Percentiles rank a stretch among this genome's conserved stretches.
These are phyloP conservation scores for Xyliphius kryptos DNA, from an alignment of 2,113 vertebrate genomes.

Conservation along the genomic window DNA sequence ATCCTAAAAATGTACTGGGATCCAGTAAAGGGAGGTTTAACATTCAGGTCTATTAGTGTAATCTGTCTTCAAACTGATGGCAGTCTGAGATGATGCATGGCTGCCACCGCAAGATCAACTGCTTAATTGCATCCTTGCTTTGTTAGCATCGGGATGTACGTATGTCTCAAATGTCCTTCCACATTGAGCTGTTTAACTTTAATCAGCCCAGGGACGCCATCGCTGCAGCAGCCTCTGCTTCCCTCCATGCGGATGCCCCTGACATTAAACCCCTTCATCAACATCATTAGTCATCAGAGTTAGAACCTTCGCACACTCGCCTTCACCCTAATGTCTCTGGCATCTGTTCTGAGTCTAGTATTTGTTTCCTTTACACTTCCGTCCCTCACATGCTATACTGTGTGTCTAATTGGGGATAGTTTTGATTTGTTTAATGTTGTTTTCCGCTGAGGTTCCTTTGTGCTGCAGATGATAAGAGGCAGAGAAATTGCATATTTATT, in stretches of 20 bases:
- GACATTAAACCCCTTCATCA: conserved; percentile 56
- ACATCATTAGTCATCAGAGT: conserved; percentile 28
- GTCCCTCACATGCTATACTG: conserved; percentile 47
- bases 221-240: conserved; percentile 48
- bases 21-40: too few species aligned
- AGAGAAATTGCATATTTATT: too few species aligned
- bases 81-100: background rate
- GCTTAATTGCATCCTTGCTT: conserved; percentile 31
- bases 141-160: conserved; percentile 23
- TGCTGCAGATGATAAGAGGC: conserved; percentile 15
- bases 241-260: conserved; percentile 54
- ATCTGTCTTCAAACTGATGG: too few species aligned
- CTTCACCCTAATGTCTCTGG: conserved; percentile 42
- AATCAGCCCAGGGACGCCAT: conserved; percentile 67
- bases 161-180: conserved; percentile 37
- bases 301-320: conserved; percentile 43
- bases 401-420: conserved; percentile 58
- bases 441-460: conserved; percentile 57
- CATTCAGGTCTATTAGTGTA: too few species aligned
- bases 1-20: too few species aligned
- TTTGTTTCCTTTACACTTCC: conserved; percentile 61
- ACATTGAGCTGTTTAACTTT: conserved; percentile 58
- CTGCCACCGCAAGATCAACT: background rate
- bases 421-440: conserved; percentile 54
- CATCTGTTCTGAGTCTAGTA: conserved; percentile 52